A percentile compares a stretch with the other conserved stretches of the same genome.
Conservation (phyloP, 2,888 invertebrate species). For the Metallyticus violacea region DNA sequence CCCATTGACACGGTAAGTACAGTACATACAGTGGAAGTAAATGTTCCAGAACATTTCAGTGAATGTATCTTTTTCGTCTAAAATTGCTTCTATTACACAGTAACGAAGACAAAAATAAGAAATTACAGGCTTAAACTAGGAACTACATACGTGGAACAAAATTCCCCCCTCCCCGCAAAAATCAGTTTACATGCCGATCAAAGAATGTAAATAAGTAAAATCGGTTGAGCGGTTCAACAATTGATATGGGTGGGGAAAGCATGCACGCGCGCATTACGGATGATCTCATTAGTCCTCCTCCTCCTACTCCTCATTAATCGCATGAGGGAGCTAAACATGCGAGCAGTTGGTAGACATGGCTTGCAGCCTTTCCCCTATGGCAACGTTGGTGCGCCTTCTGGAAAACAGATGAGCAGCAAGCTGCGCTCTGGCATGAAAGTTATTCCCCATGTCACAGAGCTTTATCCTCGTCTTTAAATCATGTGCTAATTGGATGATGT, state of each 20-base stretch:
- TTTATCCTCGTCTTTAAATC: constrained; percentile 9
- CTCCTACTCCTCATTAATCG: neutral
- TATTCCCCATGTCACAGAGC: neutral
- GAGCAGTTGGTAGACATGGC: neutral
- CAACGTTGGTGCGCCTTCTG: neutral
- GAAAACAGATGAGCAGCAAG: neutral
- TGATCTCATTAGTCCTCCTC: neutral
- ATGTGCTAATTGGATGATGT: constrained; percentile 1
- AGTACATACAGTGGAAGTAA: no score
- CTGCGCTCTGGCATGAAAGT: neutral
- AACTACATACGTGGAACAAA: no score
- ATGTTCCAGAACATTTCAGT: no score
- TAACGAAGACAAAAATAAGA: no score
- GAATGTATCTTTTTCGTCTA: no score
- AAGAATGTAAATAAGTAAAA: neutral
- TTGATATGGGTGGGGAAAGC: neutral
- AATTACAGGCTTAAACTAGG: no score
- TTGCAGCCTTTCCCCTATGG: neutral
- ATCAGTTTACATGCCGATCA: no score
- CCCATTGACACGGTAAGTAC: no score
- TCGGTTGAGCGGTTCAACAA: neutral
- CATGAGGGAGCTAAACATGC: neutral
- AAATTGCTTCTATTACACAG: no score
- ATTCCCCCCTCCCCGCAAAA: no score
- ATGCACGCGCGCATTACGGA: neutral